These are phyloP conservation scores for Takifugu bimaculatus DNA, from an alignment of 2,113 vertebrate genomes.

Conservation along the genomic window DNA sequence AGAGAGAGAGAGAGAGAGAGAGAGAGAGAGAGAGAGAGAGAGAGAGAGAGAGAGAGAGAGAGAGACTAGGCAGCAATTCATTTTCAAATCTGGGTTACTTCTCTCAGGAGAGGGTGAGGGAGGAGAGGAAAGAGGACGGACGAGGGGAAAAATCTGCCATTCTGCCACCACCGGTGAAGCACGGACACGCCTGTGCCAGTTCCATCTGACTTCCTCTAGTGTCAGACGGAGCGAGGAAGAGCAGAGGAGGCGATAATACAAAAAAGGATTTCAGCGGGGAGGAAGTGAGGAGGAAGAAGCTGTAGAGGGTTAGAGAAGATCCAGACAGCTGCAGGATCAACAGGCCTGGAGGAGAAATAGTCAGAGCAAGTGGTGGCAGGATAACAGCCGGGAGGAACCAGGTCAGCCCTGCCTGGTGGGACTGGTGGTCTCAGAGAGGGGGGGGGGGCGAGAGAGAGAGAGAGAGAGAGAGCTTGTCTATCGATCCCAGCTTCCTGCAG, in stretches of 20 bases:
- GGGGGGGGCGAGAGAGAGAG: not conserved
- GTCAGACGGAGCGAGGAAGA: slow-evolving; percentile 35
- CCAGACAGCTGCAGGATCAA: slow-evolving; percentile 31
- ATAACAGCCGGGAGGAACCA: slow-evolving; percentile 42
- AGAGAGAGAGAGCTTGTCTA: slow-evolving; percentile 12
- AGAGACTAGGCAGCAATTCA: slow-evolving; percentile 72
- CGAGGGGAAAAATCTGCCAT: slow-evolving; percentile 7
- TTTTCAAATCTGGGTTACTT: slow-evolving; percentile 82
- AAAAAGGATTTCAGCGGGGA: slow-evolving; percentile 6
- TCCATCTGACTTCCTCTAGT: slow-evolving; percentile 43
- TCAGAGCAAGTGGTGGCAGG: slow-evolving; percentile 15
- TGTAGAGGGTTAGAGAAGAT: slow-evolving; percentile 4
- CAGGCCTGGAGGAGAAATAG: slow-evolving; percentile 39
- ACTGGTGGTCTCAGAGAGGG: slow-evolving; percentile 33
- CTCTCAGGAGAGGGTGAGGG: slow-evolving; percentile 74
- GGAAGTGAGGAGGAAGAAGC: not conserved
- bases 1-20: slow-evolving; percentile 37
- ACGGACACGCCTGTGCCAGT: slow-evolving; percentile 39
- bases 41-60: slow-evolving; percentile 57
- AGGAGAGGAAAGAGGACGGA: not conserved
- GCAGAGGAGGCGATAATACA: not conserved
- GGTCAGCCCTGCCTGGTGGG: slow-evolving; percentile 61
- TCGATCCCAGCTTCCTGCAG: not conserved
- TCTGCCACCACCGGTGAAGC: slow-evolving; percentile 58
- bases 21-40: slow-evolving; percentile 44